These are phyloP conservation scores for Lepus timidus DNA, from an alignment of 2,113 vertebrate species.

Conservation along the genomic window DNA sequence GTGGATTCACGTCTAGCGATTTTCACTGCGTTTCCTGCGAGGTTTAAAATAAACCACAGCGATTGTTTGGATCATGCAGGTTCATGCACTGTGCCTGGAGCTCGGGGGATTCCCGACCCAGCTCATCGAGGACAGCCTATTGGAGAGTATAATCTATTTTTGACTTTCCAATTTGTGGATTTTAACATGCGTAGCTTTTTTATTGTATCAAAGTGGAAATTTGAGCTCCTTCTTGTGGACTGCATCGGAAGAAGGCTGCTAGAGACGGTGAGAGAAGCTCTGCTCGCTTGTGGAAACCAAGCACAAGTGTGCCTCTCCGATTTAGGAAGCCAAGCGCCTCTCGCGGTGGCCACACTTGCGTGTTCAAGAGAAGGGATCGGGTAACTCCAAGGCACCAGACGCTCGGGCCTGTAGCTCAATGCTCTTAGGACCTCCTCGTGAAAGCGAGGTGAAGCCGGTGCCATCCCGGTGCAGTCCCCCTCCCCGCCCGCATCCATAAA, in stretches of 20 bases:
- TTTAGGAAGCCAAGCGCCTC: not conserved
- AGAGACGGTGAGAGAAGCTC: too few relatives aligned
- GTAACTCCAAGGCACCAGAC: accelerated
- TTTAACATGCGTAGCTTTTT: too few relatives aligned
- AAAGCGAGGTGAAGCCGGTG: not conserved
- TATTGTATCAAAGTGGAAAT: too few relatives aligned
- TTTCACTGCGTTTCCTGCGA: not conserved
- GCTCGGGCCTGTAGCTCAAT: accelerated
- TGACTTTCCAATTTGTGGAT: too few relatives aligned
- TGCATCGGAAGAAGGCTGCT: too few relatives aligned
- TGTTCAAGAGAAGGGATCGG: not conserved
- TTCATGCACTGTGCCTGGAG: too few relatives aligned
- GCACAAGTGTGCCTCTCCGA: not conserved
- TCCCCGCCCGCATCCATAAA: not conserved
- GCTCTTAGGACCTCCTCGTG: accelerated
- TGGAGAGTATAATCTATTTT: not conserved
- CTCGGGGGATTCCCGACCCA: too few relatives aligned
- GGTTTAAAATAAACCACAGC: not conserved
- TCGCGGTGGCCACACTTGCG: not conserved
- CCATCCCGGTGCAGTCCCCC: too few relatives aligned
- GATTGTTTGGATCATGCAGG: not conserved
- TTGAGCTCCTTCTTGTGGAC: not conserved
- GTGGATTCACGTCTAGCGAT: not conserved
- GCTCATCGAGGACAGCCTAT: accelerated
- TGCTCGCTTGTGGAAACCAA: accelerated